Percentiles rank a stretch among this genome's conserved stretches.
These are phyloP conservation scores for Trissonchulus sp. DNA, from an alignment of 2,888 invertebrate species.

Conservation along the genomic window DNA sequence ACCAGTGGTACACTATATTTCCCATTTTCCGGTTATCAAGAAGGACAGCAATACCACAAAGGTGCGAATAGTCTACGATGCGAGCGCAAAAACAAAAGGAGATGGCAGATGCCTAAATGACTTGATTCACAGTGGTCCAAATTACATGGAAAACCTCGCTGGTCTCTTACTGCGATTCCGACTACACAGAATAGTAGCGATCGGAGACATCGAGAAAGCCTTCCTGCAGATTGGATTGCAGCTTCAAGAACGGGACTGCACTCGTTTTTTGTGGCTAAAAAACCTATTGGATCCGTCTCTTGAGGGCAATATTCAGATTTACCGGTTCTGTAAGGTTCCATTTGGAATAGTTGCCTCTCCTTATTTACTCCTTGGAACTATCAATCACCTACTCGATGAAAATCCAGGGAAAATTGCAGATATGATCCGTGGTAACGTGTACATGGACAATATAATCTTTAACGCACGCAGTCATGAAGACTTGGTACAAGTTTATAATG, in stretches of 20 bases:
- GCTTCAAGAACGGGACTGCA: constrained; percentile 32
- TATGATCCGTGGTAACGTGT: background rate
- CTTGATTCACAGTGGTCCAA: background rate
- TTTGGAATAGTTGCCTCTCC: constrained; percentile 37
- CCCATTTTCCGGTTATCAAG: background rate
- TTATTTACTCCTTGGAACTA: constrained; percentile 33
- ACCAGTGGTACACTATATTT: background rate
- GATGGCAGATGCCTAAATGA: background rate
- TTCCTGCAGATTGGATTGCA: constrained; percentile 38
- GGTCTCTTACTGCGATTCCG: background rate
- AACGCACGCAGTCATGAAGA: background rate
- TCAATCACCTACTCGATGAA: constrained; percentile 29
- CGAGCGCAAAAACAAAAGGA: background rate
- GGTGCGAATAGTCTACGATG: background rate
- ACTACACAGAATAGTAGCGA: background rate
- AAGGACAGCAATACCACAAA: background rate
- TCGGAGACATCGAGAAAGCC: constrained; percentile 39
- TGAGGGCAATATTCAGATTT: constrained; percentile 32
- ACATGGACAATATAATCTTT: background rate
- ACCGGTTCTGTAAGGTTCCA: constrained; percentile 37
- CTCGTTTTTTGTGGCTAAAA: background rate
- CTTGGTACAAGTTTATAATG: background rate
- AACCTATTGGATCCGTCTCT: background rate
- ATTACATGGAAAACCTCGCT: background rate
- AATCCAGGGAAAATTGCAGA: background rate